Conservation (phyloP, 2,888 invertebrate genomes). For the Perdita meconis region DNA sequence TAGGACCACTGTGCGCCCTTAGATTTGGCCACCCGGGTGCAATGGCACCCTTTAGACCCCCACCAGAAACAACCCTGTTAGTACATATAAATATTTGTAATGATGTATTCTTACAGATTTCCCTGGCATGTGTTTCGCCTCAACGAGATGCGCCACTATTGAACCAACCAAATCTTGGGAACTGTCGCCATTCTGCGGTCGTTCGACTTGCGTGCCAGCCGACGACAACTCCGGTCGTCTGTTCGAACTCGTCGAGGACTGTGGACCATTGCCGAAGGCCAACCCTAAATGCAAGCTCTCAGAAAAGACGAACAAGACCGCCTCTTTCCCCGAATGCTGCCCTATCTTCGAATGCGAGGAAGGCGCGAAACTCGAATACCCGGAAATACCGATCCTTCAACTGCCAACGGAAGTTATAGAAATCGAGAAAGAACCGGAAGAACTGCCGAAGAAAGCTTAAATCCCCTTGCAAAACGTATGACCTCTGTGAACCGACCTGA, state of each 20-base stretch:
- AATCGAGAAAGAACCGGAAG: slow-evolving; percentile 72
- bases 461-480: not conserved
- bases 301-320: slow-evolving; percentile 95
- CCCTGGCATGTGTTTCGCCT: slow-evolving; percentile 96
- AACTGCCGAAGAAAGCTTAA: slow-evolving; percentile 44
- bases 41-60: too few species aligned
- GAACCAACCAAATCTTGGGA: slow-evolving; percentile 95
- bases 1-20: too few species aligned
- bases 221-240: slow-evolving; percentile 91
- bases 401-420: slow-evolving; percentile 83
- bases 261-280: slow-evolving; percentile 94
- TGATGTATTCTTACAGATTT: slow-evolving; percentile 89
- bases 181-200: slow-evolving; percentile 95
- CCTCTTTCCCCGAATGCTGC: slow-evolving; percentile 94
- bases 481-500: slow-evolving; percentile 7
- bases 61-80: too few species aligned
- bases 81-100: too few species aligned
- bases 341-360: slow-evolving; percentile 94
- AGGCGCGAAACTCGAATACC: slow-evolving; percentile 93
- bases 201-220: slow-evolving; percentile 93
- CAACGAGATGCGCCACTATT: slow-evolving; percentile 94
- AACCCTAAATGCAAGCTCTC: slow-evolving; percentile 95
- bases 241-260: slow-evolving; percentile 94
- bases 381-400: slow-evolving; percentile 89
- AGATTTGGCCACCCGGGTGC: too few species aligned